Evolutionary conservation across 2,888 invertebrate species (phyloP).

Genomic region (Drosophila tanythrix): DNA sequence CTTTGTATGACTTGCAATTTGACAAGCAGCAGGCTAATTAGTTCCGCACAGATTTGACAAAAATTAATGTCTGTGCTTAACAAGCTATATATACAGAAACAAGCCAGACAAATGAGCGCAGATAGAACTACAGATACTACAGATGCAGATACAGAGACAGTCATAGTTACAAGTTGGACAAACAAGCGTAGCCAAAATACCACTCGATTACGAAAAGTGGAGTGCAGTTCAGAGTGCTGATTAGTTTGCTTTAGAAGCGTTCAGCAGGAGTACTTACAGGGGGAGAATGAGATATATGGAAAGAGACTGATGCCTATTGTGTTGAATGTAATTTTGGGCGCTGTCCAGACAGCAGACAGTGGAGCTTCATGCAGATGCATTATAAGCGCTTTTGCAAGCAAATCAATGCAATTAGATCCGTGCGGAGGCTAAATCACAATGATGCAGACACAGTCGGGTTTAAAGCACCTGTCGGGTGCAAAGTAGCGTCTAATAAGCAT

Average conservation of each 20-base stretch:
- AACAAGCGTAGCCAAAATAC: conserved; percentile 39
- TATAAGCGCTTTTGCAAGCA: conserved; percentile 4
- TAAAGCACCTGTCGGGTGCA: conserved; percentile 1
- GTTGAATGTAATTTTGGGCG: conserved; percentile 27
- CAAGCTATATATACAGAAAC: conserved; percentile 30
- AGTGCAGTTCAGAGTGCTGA: conserved; percentile 53
- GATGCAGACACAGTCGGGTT: background rate
- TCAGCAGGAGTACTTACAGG: background rate
- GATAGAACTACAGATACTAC: conserved; percentile 1
- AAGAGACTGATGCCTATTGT: conserved; percentile 17
- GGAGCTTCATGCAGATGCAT: background rate
- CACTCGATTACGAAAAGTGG: conserved; percentile 9
- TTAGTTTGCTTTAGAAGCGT: conserved; percentile 47
- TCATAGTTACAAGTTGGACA: conserved; percentile 28
- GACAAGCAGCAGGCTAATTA: conserved; percentile 79
- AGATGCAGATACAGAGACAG: background rate
- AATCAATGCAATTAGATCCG: conserved; percentile 1
- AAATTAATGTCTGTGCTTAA: conserved; percentile 71
- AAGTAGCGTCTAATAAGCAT: background rate
- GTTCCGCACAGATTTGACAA: conserved; percentile 80
- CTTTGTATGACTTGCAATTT: conserved; percentile 78
- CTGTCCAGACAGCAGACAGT: conserved; percentile 14
- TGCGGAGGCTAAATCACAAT: background rate
- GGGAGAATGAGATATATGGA: background rate
- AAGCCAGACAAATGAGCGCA: conserved; percentile 8